Conservation (phyloP, 2,797 vertebrate species). For the Glossophaga mutica region DNA sequence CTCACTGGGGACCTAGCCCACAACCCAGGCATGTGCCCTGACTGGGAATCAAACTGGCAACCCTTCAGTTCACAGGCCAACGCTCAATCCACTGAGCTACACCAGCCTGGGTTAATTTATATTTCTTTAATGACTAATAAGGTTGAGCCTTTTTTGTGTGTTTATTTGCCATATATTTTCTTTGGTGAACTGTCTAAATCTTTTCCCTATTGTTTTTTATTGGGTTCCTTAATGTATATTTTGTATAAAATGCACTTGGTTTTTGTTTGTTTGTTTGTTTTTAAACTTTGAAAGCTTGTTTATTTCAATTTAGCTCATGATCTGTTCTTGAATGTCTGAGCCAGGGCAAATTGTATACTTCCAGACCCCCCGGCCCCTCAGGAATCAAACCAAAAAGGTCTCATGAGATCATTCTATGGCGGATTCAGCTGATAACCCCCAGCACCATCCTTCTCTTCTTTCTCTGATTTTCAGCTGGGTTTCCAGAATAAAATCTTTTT, state of each 20-base stretch:
- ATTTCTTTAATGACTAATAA: background rate
- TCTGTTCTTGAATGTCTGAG: background rate
- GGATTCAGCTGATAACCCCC: background rate
- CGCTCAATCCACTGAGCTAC: too few species aligned
- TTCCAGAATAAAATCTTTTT: background rate
- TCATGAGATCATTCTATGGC: accelerated
- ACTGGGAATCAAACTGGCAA: too few species aligned
- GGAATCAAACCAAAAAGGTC: background rate
- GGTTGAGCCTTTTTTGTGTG: background rate
- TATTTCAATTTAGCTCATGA: background rate
- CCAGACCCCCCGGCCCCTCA: background rate
- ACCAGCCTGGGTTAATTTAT: too few species aligned
- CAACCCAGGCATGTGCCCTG: too few species aligned
- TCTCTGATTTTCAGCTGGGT: background rate
- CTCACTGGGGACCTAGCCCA: too few species aligned
- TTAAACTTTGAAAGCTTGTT: background rate
- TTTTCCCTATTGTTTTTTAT: background rate
- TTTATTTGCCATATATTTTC: background rate
- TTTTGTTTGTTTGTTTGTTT: too few species aligned
- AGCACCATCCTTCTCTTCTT: background rate
- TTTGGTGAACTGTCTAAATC: background rate
- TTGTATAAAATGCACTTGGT: background rate
- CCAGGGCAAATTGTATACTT: background rate
- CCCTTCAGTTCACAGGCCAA: too few species aligned
- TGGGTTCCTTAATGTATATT: background rate